These are phyloP conservation scores for Lynx canadensis DNA, from an alignment of 2,113 vertebrate genomes.

Conservation along the genomic window DNA sequence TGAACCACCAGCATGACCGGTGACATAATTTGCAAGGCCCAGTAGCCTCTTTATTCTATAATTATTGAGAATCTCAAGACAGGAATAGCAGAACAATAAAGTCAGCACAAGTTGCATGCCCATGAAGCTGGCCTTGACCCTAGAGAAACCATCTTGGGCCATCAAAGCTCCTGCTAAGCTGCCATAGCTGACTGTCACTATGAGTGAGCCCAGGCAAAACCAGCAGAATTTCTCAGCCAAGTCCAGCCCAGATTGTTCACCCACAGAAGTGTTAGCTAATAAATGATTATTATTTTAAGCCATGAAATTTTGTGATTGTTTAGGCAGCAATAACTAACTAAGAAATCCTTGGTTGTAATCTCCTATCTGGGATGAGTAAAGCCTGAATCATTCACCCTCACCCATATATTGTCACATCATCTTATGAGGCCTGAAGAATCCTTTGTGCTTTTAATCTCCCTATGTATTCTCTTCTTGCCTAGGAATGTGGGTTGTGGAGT, in stretches of 20 bases:
- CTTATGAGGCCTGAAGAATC: neutral
- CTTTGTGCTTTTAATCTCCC: neutral
- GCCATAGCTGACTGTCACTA: neutral
- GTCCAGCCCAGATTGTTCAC: neutral
- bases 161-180: neutral
- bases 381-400: neutral
- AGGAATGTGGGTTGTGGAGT: neutral
- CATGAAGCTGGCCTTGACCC: neutral
- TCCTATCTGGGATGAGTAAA: neutral
- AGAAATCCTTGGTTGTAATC: neutral
- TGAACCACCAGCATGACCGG: neutral
- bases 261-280: neutral
- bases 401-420: neutral
- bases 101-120: neutral
- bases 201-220: neutral
- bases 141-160: neutral
- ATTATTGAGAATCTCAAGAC: slow-evolving; percentile 24
- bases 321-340: neutral
- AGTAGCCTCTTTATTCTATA: neutral
- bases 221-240: neutral
- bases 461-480: neutral
- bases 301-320: neutral
- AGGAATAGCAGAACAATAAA: neutral
- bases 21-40: neutral
- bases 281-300: neutral